phyloP scores from a whole-genome alignment of 2,888 invertebrate species.

The Dexiosoma caninum region DNA sequence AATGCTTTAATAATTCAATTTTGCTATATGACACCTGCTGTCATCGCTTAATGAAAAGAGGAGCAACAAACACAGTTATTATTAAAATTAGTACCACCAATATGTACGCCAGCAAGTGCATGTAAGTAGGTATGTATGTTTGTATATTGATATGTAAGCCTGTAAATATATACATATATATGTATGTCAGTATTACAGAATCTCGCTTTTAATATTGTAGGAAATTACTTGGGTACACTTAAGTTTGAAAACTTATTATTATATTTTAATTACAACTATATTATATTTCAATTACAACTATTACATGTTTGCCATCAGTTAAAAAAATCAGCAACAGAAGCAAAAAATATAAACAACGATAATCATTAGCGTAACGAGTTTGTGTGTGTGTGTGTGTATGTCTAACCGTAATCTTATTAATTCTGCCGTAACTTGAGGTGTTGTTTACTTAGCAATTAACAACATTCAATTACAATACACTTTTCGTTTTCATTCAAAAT shows the following conservation, averaged over 20 bases:
- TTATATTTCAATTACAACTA: conserved; percentile 7
- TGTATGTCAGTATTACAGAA: too few relatives aligned
- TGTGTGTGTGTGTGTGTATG: not conserved
- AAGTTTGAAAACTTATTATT: not conserved
- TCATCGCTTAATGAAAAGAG: conserved; percentile 4
- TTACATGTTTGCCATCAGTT: not conserved
- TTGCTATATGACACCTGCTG: conserved; percentile 53
- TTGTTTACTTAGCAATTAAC: conserved; percentile 18
- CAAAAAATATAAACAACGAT: conserved; percentile 29
- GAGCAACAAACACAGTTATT: not conserved
- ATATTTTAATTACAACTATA: conserved; percentile 38
- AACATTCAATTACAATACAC: conserved; percentile 7
- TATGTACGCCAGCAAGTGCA: not conserved
- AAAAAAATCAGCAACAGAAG: conserved; percentile 4
- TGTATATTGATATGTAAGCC: not conserved
- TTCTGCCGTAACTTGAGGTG: conserved; percentile 25
- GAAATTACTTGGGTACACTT: not conserved
- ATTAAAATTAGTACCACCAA: not conserved
- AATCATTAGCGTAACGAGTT: conserved; percentile 52
- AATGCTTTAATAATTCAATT: not conserved
- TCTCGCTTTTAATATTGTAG: not conserved
- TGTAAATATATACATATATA: not conserved
- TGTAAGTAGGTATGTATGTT: not conserved
- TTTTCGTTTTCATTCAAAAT: not conserved
- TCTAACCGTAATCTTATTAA: conserved; percentile 5